Evolutionary conservation across 2,797 vertebrate genomes (phyloP), one percentile per base, ranked within the genome.

Genomic region (Hozukius guyotensis): DNA sequence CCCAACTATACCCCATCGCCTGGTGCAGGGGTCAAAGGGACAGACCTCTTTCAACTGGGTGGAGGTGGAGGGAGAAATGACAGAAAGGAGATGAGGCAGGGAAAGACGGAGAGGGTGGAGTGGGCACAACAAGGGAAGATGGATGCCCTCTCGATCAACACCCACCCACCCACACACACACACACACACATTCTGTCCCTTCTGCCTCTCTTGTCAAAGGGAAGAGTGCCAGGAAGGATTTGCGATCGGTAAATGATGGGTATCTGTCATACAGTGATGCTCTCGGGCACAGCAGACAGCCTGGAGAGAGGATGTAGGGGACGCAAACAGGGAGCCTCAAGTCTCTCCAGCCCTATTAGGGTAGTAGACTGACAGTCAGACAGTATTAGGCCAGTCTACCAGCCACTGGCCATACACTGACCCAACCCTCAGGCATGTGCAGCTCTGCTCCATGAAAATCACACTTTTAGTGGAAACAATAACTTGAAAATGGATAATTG

Each of bases 191-290:
- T 29, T 46, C 27, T 59, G 65, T 80, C 67, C 78, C 34, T 67
- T 69, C 67, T 81, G 75, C 80, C 53, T 79, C 62, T 74, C 72
- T 55, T 78, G 86, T 79, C 70, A 79, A 81, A 90, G 46, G 22
- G 46, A 72, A 79, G 31, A 71, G 71, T 84, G 89, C 74, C 27
- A 7, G 57, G 64, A 78, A 85, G 78, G 78, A 87, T 91, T 88
- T 91, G 83, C 60, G 29, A 72, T 63, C 5, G 53, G 84, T 86
- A 82, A 92, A 91, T 90, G 89, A 92, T 82, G 82, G 75, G 78
- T 81, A 73, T 88, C 87, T 93, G 90, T 89, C 89, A 92, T 66
- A 63, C 32, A 61, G 77, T 72, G 86, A 83, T 64, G 77, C 84
- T 88, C 46, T 82, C 72, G 57, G 75, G 75, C 14, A 27, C 63